Base-by-base conservation (phyloP, 1,140 invertebrate species). In the Charaxes varanes region DNA sequence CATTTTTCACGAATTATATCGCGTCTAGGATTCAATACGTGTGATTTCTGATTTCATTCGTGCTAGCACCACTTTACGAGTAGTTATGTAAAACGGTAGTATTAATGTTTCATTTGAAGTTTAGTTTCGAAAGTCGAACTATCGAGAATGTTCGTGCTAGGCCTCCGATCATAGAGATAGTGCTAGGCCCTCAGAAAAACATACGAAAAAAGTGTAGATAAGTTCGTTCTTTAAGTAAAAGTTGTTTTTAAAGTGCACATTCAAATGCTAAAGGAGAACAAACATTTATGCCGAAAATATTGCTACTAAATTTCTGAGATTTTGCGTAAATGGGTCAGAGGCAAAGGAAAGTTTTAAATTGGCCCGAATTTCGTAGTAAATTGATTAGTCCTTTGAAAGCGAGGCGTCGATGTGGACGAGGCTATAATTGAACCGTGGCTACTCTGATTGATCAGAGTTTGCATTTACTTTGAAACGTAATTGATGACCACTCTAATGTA, bases 351-450 rank as follows among this genome's bases (percentile, higher is more conserved):
- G 44, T 47, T 35, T 47, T 35, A 41, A 47, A 47, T 47, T 47
- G 44, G 8, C 42, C 21, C 15, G 42, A 52, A 52, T 46, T 37
- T 45, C 33, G 42, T 31, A 37, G 35, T 51, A 48, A 53, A 53
- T 53, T 53, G 27, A 53, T 48, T 53, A 48, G 50, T 16, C 50
- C 40, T 53, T 53, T 53, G 40, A 53, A 48, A 48, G 38, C 40
- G 14, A 47, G 28, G 44, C 37, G 23, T 40, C 44, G 28, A 36
- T 48, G 35, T 48, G 40, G 38, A 47, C 45, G 40, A 34, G 30
- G 23, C 24, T 28, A 24, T 53, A 41, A 48, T 44, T 35, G 35
- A 26, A 53, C n/a, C 33, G 32, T 37, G 35, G 38, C 40, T 18
- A 30, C 16, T 17, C 26, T 34, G 24, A 43, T 28, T 40, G 40